These are phyloP conservation scores for Ondatra zibethicus DNA, from an alignment of 2,113 vertebrate species.

Conservation along the genomic window DNA sequence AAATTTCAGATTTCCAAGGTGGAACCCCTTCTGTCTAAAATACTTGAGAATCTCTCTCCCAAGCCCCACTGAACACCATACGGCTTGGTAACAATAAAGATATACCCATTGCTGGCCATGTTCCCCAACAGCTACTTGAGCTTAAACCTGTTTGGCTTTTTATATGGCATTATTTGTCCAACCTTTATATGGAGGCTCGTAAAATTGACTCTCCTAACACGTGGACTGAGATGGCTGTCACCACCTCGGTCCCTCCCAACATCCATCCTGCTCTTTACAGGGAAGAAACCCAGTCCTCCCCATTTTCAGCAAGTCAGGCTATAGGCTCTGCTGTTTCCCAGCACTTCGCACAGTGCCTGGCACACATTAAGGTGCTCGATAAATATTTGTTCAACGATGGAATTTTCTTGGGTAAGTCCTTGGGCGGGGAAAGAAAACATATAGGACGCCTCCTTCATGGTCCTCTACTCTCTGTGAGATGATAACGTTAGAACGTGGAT, in stretches of 20 bases:
- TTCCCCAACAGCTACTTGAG: background rate
- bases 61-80: background rate
- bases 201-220: background rate
- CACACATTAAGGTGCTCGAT: background rate
- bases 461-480: background rate
- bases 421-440: conserved; percentile 7
- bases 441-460: background rate
- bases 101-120: background rate
- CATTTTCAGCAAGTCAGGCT: background rate
- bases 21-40: background rate
- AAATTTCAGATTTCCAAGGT: background rate
- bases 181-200: background rate
- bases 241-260: background rate
- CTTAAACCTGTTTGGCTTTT: background rate
- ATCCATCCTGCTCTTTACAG: background rate
- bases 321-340: background rate
- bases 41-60: background rate
- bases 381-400: conserved; percentile 55
- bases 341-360: background rate
- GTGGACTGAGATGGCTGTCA: background rate
- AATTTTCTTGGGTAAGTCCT: conserved; percentile 14
- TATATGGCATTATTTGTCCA: background rate
- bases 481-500: conserved; percentile 23
- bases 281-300: background rate
- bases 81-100: background rate